Evolutionary conservation across 2,888 invertebrate species (phyloP), one percentile per base, ranked within the genome.

Genomic region (Lithophane leautieri): DNA sequence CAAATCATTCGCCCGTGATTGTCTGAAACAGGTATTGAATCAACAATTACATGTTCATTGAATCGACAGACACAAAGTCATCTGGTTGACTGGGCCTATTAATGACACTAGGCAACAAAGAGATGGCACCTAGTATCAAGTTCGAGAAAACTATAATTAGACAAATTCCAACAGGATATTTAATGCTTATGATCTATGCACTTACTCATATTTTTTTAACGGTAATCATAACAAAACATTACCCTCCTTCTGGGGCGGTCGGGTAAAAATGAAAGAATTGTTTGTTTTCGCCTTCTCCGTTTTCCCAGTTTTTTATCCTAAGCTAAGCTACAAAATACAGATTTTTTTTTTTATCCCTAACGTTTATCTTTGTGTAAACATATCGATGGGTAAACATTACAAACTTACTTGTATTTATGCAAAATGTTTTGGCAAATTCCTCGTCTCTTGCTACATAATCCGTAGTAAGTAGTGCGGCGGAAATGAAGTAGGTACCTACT

Each of bases 1-100:
- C 74, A 70, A 82, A 82, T 68, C 19, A 40, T n/a, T 25, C 42
- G 25, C 52, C 62, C 69, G 71, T 78, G 78, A 72, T 74, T 81
- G 60, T 62, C 34, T 63, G 60, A 68, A 75, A 70, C 79, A 67
- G 63, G 72, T 63, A 66, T 65, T 70, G 63, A 25, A 63, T 72
- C 54, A 72, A 58, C 67, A 62, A 52, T 58, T 69, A 81, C 71
- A 60, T 60, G 68, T 82, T 72, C 61, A 67, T 70, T 82, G 62
- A 75, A 78, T 78, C 42, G 61, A 56, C 34, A 56, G 28, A 44
- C 28, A 54, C 58, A 63, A 63, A 65, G 63, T 77, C 56, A 71
- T 65, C 19, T 25, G 34, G 58, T 44, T 67, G 25, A 28, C 25
- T 62, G 8, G 22, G 7, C 54, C 34, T 76, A 22, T 34, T 78